Conservation (phyloP, 1,140 invertebrate genomes). For the Sitobion miscanthi region DNA sequence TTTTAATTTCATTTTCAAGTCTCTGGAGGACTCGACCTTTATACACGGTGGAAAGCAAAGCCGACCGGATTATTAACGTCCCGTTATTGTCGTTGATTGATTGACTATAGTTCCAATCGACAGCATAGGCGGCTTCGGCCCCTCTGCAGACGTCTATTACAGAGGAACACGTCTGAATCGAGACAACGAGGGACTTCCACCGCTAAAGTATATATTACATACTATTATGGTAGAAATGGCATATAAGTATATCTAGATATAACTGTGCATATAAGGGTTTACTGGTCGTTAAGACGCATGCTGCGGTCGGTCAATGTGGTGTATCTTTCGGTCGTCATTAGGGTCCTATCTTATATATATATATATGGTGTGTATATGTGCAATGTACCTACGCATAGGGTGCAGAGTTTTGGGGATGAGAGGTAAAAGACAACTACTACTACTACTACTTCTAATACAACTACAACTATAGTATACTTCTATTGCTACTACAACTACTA, state of each 20-base stretch:
- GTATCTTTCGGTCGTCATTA: conserved; percentile 18
- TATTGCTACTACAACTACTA: not conserved
- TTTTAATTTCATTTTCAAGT: conserved; percentile 48
- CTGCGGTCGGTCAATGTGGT: not conserved
- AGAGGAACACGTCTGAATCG: not conserved
- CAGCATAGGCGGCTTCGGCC: not conserved
- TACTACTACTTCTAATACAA: not conserved
- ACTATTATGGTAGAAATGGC: not conserved
- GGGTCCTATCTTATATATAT: not conserved
- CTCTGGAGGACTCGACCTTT: conserved; percentile 38
- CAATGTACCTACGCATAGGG: not conserved
- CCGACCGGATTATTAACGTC: conserved; percentile 52
- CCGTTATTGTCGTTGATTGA: conserved; percentile 52
- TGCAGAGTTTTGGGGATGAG: not conserved
- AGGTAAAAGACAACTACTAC: conserved; percentile 28
- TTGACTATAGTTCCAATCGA: conserved; percentile 13
- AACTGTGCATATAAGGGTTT: not conserved
- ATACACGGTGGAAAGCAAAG: conserved; percentile 16
- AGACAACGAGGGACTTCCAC: not conserved
- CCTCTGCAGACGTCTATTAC: not conserved
- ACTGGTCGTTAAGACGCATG: conserved; percentile 4
- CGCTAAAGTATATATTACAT: not conserved
- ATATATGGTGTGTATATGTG: not conserved
- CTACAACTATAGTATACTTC: not conserved
- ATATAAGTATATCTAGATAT: not conserved